Evolutionary conservation across 2,113 vertebrate genomes (phyloP).

Genomic region (Strigops habroptila): DNA sequence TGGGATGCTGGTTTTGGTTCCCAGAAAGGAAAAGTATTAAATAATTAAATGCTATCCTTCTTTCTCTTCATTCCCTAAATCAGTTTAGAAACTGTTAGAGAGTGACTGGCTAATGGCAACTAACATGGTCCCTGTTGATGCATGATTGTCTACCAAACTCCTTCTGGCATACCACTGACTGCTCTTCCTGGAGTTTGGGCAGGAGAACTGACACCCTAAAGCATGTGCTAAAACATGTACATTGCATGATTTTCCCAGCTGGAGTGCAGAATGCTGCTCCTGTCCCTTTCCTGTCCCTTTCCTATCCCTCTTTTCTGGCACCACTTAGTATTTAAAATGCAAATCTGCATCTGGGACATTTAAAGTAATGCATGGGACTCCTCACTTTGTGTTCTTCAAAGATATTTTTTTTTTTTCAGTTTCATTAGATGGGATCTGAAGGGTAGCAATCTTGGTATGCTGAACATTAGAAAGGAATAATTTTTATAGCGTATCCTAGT

Average conservation of each 20-base stretch:
- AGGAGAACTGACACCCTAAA: background rate
- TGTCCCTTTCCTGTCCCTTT: accelerated
- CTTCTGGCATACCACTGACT: background rate
- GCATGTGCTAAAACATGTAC: background rate
- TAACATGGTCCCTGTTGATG: background rate
- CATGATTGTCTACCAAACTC: background rate
- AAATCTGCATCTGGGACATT: background rate
- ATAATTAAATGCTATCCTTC: background rate
- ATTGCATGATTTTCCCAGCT: background rate
- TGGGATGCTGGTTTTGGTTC: background rate
- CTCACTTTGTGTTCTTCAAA: background rate
- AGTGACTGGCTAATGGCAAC: background rate
- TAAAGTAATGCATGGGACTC: background rate
- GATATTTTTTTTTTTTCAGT: background rate
- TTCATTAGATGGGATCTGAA: background rate
- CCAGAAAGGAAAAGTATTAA: background rate
- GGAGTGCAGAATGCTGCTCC: background rate
- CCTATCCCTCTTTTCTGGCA: background rate
- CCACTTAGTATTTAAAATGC: background rate
- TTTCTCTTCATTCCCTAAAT: background rate
- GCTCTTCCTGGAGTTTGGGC: background rate
- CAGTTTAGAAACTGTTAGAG: background rate
- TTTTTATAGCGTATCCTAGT: background rate
- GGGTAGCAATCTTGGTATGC: background rate
- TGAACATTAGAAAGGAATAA: background rate